These are phyloP conservation scores for Hermetia illucens DNA, from an alignment of 1,140 invertebrate genomes.

Conservation along the genomic window DNA sequence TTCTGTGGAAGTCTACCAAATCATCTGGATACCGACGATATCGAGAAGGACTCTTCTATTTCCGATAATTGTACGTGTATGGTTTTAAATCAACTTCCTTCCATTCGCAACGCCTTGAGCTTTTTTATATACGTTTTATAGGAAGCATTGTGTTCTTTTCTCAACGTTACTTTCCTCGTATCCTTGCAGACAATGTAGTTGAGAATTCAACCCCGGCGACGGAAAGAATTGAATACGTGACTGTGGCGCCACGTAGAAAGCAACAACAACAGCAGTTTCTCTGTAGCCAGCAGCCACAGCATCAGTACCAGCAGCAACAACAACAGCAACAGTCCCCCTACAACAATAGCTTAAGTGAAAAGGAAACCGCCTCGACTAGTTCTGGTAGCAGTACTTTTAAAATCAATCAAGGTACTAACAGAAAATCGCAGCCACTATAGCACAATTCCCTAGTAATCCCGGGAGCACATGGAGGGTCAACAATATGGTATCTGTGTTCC, in stretches of 20 bases:
- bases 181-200: background rate
- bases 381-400: constrained; percentile 1
- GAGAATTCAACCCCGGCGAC: background rate
- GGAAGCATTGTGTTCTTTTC: too few species aligned
- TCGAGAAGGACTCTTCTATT: background rate
- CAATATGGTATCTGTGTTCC: too few species aligned
- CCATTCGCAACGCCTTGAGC: background rate
- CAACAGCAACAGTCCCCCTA: background rate
- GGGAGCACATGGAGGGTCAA: too few species aligned
- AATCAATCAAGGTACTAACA: constrained; percentile 2
- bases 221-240: constrained; percentile 1
- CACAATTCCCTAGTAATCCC: too few species aligned
- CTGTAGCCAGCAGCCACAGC: constrained; percentile 40
- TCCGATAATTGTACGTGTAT: background rate
- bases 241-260: constrained; percentile 1
- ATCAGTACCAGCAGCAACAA: constrained; percentile 32
- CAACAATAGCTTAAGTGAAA: constrained; percentile 3
- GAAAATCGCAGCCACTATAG: too few species aligned
- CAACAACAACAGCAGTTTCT: constrained; percentile 32
- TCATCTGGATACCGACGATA: constrained; percentile 38
- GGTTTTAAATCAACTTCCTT: background rate
- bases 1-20: constrained; percentile 53
- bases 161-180: too few species aligned
- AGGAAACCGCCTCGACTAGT: constrained; percentile 3
- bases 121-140: too few species aligned